Evolutionary conservation across 2,888 invertebrate genomes (phyloP), one percentile per base, ranked within the genome.

Genomic region (Tachina fera): DNA sequence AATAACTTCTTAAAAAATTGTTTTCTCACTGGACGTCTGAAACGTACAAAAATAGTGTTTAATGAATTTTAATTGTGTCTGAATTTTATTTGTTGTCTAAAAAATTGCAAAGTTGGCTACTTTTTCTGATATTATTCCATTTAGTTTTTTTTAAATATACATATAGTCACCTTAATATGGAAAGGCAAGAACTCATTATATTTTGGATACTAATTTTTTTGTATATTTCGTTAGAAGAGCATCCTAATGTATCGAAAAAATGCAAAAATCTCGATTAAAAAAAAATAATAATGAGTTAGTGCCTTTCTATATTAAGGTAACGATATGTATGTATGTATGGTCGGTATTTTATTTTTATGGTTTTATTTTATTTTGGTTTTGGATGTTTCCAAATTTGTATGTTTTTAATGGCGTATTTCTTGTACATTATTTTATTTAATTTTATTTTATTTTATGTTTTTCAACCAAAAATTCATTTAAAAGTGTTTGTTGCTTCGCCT

Each of bases 401-500:
- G 53, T 41, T 22, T 39, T 75, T 70, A 70, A 68, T 82, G 82
- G 61, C 5, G 70, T 79, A 78, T 81, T 68, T 74, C 47, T 56
- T 71, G 22, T 75, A 65, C 68, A 22, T 83, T 72, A 78, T 67
- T 31, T 9, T 41, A n/a, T n/a, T n/a, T n/a, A n/a, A 22, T 22
- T 22, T 22, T 22, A 22, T 22, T 31, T 8, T n/a, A 43, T 61
- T 16, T 61, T 43, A 31, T 31, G 31, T 61, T 16, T 60, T 47
- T 60, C 5, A 19, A 53, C 10, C 31, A 67, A 47, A 80, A 80
- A 47, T 45, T 68, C 31, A 19, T 51, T 76, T 60, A 72, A 67
- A 83, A 72, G 83, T 83, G 83, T 83, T 83, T 71, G 49, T 83
- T 71, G 49, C 53, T 70, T 47, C 56, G 39, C 39, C 31, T 71